Percentiles rank a stretch among this genome's conserved stretches.
Conservation (phyloP, 2,113 vertebrate species). For the Clarias macrocephalus region DNA sequence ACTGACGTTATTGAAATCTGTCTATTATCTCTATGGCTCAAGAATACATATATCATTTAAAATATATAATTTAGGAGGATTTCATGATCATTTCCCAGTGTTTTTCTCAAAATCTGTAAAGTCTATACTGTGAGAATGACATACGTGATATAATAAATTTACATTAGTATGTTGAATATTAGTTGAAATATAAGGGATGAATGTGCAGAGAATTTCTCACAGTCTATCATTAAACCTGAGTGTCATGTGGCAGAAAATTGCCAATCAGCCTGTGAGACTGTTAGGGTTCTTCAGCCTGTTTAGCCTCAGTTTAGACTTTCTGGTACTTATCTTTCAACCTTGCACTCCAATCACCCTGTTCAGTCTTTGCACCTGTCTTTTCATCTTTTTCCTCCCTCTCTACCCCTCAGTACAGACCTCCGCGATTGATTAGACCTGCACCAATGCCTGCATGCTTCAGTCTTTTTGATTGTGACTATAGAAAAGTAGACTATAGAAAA, state of each 20-base stretch:
- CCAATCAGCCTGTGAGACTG: slow-evolving; percentile 25
- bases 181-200: slow-evolving; percentile 27
- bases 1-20: background rate
- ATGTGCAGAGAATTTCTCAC: slow-evolving; percentile 42
- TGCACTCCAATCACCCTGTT: slow-evolving; percentile 3
- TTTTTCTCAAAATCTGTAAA: slow-evolving; percentile 2
- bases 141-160: background rate
- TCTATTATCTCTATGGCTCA: background rate
- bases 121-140: background rate
- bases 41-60: background rate
- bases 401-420: background rate
- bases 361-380: background rate
- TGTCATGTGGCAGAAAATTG: slow-evolving; percentile 45
- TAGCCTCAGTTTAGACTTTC: slow-evolving; percentile 62
- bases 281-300: background rate
- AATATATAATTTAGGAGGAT: background rate
- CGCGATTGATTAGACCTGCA: slow-evolving; percentile 6
- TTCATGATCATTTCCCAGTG: background rate
- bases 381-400: background rate
- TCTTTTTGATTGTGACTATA: background rate
- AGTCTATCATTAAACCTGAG: slow-evolving; percentile 49
- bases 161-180: slow-evolving; percentile 31
- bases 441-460: background rate
- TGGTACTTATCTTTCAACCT: slow-evolving; percentile 32
- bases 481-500: background rate